A percentile compares a stretch with the other conserved stretches of the same genome.
Evolutionary conservation across 1,140 invertebrate species (phyloP).

Genomic region (Adelges cooleyi): DNA sequence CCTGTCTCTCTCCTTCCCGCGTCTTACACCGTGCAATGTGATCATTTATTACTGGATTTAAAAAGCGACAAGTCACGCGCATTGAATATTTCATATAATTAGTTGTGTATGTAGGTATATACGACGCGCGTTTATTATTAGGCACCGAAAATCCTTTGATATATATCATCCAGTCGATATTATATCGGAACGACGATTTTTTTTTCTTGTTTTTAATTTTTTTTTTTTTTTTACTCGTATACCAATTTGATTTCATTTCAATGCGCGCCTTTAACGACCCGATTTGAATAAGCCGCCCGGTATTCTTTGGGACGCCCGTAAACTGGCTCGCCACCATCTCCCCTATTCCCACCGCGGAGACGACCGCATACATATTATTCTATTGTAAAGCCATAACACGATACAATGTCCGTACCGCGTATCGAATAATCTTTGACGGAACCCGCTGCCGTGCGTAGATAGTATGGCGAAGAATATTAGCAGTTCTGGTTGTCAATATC

Average conservation of each 20-base stretch:
- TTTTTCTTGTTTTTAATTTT: not conserved
- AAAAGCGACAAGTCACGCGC: slow-evolving; percentile 28
- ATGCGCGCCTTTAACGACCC: slow-evolving; percentile 10
- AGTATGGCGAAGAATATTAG: no score
- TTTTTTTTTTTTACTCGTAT: not conserved
- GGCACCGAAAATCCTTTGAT: slow-evolving; percentile 24
- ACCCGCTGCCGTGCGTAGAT: no score
- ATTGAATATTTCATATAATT: slow-evolving; percentile 27
- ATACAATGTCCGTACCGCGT: no score
- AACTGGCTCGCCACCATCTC: not conserved
- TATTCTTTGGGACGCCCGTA: slow-evolving; percentile 12
- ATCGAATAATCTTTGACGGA: no score
- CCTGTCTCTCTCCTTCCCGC: not conserved
- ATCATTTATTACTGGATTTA: slow-evolving; percentile 28
- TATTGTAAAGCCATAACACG: no score
- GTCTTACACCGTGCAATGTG: slow-evolving; percentile 5
- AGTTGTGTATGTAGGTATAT: not conserved
- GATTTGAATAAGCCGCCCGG: slow-evolving; percentile 15
- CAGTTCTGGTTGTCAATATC: no score
- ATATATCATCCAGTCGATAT: slow-evolving; percentile 19
- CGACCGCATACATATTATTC: no score
- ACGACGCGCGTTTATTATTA: not conserved
- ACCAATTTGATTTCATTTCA: slow-evolving; percentile 12
- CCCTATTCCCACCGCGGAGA: no score
- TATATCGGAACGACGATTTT: slow-evolving; percentile 7